phyloP scores from a whole-genome alignment of 2,888 invertebrate species.

The Anthophora plumipes region DNA sequence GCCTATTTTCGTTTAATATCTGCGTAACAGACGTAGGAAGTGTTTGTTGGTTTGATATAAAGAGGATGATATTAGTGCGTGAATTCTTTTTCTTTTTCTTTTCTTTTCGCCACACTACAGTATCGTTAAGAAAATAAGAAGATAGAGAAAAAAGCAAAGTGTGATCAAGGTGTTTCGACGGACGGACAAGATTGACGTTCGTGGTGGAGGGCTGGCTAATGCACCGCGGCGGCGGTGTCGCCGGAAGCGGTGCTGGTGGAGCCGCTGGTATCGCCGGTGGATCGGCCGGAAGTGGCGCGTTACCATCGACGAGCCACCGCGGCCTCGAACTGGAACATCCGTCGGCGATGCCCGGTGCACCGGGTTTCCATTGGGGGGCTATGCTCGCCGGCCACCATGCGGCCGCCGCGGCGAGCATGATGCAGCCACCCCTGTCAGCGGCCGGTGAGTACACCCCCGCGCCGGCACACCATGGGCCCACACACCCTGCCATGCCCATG shows the following conservation, averaged over 20 bases:
- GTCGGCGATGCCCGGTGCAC: conserved; percentile 85
- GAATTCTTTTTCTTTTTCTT: no score
- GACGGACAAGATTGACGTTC: conserved; percentile 59
- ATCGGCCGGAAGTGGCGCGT: conserved; percentile 66
- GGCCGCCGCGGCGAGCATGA: conserved; percentile 87
- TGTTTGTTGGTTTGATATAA: not conserved
- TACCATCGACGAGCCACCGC: conserved; percentile 76
- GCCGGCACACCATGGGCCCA: conserved; percentile 87
- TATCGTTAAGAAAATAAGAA: no score
- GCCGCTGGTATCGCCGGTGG: conserved; percentile 73
- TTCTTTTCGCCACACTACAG: no score
- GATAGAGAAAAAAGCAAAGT: conserved; percentile 1
- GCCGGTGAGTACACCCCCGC: conserved; percentile 72
- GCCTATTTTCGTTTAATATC: no score
- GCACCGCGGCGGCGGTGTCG: conserved; percentile 87
- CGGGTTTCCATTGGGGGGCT: conserved; percentile 83
- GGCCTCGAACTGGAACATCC: conserved; percentile 88
- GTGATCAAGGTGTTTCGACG: conserved; percentile 44
- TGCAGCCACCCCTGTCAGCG: conserved; percentile 85
- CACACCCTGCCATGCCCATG: conserved; percentile 90
- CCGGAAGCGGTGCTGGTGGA: conserved; percentile 80
- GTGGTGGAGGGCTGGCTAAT: conserved; percentile 87
- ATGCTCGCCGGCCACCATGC: conserved; percentile 85
- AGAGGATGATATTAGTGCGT: not conserved
- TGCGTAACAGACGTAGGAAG: no score